These are phyloP conservation scores for Trematomus bernacchii DNA, from an alignment of 2,797 vertebrate genomes.

Conservation along the genomic window DNA sequence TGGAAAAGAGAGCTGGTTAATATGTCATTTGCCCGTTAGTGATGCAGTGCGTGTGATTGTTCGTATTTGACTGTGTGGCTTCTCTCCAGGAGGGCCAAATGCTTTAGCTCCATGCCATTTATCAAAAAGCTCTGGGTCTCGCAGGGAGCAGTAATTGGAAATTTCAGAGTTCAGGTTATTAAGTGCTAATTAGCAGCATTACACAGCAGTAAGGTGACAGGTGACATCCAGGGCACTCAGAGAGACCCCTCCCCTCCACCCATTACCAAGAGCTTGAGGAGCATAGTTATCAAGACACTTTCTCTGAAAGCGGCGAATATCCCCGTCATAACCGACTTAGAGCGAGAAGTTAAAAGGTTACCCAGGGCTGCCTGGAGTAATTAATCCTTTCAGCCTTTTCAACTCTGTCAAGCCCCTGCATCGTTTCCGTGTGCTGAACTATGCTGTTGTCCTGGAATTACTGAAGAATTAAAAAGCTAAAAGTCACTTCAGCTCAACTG, in stretches of 20 bases:
- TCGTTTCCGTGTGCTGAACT: conserved; percentile 55
- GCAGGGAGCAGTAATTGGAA: conserved; percentile 71
- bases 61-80: conserved; percentile 8
- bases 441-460: conserved; percentile 65
- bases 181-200: conserved; percentile 72
- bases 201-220: conserved; percentile 70
- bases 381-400: conserved; percentile 75
- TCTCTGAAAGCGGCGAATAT: conserved; percentile 40
- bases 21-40: conserved; percentile 19
- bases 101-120: conserved; percentile 51
- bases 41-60: conserved; percentile 18
- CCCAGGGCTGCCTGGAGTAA: conserved; percentile 59
- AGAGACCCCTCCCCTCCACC: conserved; percentile 41
- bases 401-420: conserved; percentile 54
- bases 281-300: conserved; percentile 47
- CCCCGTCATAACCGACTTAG: conserved; percentile 49
- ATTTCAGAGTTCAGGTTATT: conserved; percentile 72
- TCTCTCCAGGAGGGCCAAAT: conserved; percentile 36
- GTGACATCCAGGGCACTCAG: conserved; percentile 54
- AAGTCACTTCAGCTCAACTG: conserved; percentile 60
- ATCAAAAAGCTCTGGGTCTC: conserved; percentile 60
- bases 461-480: conserved; percentile 69
- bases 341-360: conserved; percentile 77
- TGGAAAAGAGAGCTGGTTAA: conserved; percentile 23
- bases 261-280: conserved; percentile 37